Conservation (phyloP, 2,888 invertebrate genomes). For the Acleris holmiana region DNA sequence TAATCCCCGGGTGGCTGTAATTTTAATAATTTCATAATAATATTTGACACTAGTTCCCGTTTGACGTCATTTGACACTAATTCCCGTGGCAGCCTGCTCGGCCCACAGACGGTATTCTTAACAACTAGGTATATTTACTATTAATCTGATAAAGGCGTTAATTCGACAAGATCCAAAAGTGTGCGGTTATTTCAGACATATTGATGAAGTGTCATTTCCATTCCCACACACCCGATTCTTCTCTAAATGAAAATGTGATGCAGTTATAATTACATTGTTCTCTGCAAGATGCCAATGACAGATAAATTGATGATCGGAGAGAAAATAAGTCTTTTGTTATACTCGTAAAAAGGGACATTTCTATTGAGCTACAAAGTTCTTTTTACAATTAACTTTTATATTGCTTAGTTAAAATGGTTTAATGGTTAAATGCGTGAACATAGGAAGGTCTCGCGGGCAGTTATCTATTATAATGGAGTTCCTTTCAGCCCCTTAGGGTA, state of each 20-base stretch:
- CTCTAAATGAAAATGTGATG: neutral
- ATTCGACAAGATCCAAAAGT: too few relatives aligned
- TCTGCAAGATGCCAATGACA: neutral
- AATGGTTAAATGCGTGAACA: conserved; percentile 28
- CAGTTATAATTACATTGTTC: neutral
- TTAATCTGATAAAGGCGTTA: too few relatives aligned
- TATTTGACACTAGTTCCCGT: too few relatives aligned
- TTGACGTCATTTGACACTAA: too few relatives aligned
- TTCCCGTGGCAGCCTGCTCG: too few relatives aligned
- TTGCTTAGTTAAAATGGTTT: conserved; percentile 26
- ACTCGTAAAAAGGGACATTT: neutral
- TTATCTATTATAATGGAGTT: conserved; percentile 24
- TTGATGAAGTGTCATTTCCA: neutral
- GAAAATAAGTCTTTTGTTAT: neutral
- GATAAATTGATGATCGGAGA: conserved; percentile 6
- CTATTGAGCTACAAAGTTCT: neutral
- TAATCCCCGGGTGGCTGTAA: too few relatives aligned
- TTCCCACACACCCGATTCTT: neutral
- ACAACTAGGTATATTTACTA: too few relatives aligned
- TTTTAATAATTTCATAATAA: too few relatives aligned
- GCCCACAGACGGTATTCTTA: too few relatives aligned
- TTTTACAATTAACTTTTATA: conserved; percentile 22
- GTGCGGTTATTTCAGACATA: too few relatives aligned
- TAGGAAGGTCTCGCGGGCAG: conserved; percentile 14
- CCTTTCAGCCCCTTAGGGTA: conserved; percentile 34